These are phyloP conservation scores for Enhydra lutris DNA, from an alignment of 2,113 vertebrate genomes.

Conservation along the genomic window DNA sequence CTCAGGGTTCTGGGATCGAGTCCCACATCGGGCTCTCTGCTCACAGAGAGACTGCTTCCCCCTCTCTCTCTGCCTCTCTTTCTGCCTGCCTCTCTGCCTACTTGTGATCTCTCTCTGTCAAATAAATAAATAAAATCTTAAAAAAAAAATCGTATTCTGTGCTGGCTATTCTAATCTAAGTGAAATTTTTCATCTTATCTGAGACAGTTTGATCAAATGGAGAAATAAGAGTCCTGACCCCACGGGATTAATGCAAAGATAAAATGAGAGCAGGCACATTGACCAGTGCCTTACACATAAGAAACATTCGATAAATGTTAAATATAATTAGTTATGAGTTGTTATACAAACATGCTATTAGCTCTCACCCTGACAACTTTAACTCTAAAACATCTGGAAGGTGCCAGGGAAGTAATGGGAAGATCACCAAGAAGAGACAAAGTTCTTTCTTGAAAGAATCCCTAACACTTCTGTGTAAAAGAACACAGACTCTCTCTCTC, in stretches of 20 bases:
- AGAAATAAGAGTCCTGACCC: neutral
- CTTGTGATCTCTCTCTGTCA: too few species aligned
- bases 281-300: neutral
- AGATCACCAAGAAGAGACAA: neutral
- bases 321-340: slow-evolving; percentile 22
- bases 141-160: neutral
- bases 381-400: neutral
- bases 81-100: too few species aligned
- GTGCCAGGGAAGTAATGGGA: neutral
- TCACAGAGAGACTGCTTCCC: too few species aligned
- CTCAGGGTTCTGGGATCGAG: too few species aligned
- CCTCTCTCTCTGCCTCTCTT: too few species aligned
- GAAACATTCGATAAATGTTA: neutral
- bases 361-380: neutral
- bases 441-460: neutral
- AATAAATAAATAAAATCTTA: too few species aligned
- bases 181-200: neutral
- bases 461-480: neutral
- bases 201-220: neutral
- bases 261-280: neutral
- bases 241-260: neutral
- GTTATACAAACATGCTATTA: neutral
- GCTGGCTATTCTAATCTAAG: neutral
- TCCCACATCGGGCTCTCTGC: too few species aligned
- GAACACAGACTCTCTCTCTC: neutral